A percentile compares a stretch with the other conserved stretches of the same genome.
These are phyloP conservation scores for Vimba vimba DNA, from an alignment of 2,113 vertebrate species.

Conservation along the genomic window DNA sequence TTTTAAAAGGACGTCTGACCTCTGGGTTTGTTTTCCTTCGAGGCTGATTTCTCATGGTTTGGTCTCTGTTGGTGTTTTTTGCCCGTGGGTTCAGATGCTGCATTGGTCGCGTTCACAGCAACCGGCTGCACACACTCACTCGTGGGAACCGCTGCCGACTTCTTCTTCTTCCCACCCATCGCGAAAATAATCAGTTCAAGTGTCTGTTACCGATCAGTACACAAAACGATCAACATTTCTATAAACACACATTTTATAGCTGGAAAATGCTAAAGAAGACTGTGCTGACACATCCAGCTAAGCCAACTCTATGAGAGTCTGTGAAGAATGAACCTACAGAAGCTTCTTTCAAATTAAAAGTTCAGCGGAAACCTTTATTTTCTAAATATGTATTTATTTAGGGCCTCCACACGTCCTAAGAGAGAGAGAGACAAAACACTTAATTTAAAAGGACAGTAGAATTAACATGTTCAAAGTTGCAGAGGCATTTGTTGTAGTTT, in stretches of 20 bases:
- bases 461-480: too few relatives aligned
- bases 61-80: slow-evolving; percentile 70
- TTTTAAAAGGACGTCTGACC: slow-evolving; percentile 55
- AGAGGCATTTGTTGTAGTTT: too few relatives aligned
- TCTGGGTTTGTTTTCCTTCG: slow-evolving; percentile 75
- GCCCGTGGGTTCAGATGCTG: slow-evolving; percentile 61
- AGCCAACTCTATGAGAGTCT: background rate
- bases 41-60: slow-evolving; percentile 59
- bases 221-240: background rate
- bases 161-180: slow-evolving; percentile 96
- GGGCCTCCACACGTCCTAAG: too few relatives aligned
- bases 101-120: slow-evolving; percentile 40
- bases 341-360: slow-evolving; percentile 49
- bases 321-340: background rate
- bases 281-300: background rate
- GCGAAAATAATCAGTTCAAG: background rate
- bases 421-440: too few relatives aligned
- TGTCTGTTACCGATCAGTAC: background rate
- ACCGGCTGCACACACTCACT: background rate
- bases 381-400: too few relatives aligned
- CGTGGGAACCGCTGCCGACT: slow-evolving; percentile 63
- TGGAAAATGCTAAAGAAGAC: background rate
- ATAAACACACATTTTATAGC: background rate
- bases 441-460: too few relatives aligned
- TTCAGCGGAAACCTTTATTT: background rate